A percentile compares a stretch with the other conserved stretches of the same genome.
Conservation (phyloP, 2,113 vertebrate species). For the Dicentrarchus labrax region DNA sequence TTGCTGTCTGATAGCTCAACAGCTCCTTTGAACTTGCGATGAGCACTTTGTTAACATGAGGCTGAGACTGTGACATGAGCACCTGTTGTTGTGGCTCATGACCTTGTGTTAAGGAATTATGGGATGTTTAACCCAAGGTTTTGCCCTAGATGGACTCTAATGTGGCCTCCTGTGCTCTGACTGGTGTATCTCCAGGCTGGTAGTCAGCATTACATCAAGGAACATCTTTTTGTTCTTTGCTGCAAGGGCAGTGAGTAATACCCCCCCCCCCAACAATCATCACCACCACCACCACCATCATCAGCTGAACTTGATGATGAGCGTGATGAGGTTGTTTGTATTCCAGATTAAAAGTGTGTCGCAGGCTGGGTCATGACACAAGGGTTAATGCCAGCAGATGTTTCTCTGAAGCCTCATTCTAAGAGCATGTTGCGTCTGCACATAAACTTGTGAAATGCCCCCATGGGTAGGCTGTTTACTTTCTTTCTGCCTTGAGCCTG, state of each 20-base stretch:
- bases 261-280: slow-evolving; percentile 2
- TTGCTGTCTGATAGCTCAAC: background rate
- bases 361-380: slow-evolving; percentile 15
- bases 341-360: slow-evolving; percentile 29
- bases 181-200: background rate
- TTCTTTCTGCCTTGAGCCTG: background rate
- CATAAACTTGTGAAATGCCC: background rate
- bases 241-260: slow-evolving; percentile 22
- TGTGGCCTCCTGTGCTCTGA: background rate
- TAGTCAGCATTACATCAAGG: slow-evolving; percentile 16
- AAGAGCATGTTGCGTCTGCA: slow-evolving; percentile 1
- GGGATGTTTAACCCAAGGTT: slow-evolving; percentile 2
- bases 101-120: slow-evolving; percentile 20
- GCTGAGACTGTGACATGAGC: slow-evolving; percentile 18
- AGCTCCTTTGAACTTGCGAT: background rate
- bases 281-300: background rate
- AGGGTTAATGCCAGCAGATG: slow-evolving; percentile 51
- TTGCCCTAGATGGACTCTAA: background rate
- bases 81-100: slow-evolving; percentile 20
- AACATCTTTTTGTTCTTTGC: slow-evolving; percentile 25
- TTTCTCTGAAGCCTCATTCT: slow-evolving; percentile 16
- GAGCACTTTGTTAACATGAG: background rate
- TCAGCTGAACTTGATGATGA: slow-evolving; percentile 17
- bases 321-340: slow-evolving; percentile 10
- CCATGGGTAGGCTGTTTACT: slow-evolving; percentile 18